Evolutionary conservation across 1,140 invertebrate genomes (phyloP).

Genomic region (Drosophila burlai): DNA sequence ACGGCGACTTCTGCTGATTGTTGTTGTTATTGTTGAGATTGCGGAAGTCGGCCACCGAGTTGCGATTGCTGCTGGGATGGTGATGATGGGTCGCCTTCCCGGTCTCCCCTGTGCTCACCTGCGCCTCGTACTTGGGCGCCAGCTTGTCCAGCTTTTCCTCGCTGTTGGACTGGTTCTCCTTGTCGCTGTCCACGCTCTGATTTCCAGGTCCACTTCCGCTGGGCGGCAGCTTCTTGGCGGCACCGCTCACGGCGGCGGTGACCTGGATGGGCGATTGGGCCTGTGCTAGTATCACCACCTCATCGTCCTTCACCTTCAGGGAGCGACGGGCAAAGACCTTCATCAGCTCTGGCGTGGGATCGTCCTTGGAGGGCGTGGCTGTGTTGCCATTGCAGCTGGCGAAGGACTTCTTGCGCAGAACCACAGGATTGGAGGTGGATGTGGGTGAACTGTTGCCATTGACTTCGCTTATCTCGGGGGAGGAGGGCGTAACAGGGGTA

Average conservation of each 20-base stretch:
- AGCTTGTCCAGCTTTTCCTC: constrained; percentile 78
- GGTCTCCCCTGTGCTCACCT: constrained; percentile 37
- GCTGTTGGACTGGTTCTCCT: constrained; percentile 87
- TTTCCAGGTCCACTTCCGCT: constrained; percentile 18
- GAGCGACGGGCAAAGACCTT: constrained; percentile 92
- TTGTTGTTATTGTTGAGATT: constrained; percentile 71
- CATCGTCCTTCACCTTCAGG: constrained; percentile 91
- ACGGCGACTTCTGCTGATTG: constrained; percentile 17
- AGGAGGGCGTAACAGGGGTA: constrained; percentile 14
- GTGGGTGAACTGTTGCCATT: constrained; percentile 42
- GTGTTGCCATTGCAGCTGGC: constrained; percentile 51
- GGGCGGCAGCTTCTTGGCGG: constrained; percentile 65
- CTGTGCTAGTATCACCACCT: constrained; percentile 85
- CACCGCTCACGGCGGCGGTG: constrained; percentile 55
- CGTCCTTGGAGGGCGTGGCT: constrained; percentile 81
- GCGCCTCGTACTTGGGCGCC: constrained; percentile 57
- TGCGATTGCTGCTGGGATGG: constrained; percentile 62
- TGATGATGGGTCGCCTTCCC: constrained; percentile 14
- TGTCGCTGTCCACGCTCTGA: constrained; percentile 88
- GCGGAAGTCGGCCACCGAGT: constrained; percentile 79
- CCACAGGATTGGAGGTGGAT: constrained; percentile 69
- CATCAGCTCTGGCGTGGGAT: constrained; percentile 91
- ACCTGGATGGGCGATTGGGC: constrained; percentile 29
- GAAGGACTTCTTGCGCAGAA: constrained; percentile 87
- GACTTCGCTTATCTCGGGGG: constrained; percentile 25